phyloP scores from a whole-genome alignment of 1,140 invertebrate genomes.

The Camponotus pennsylvanicus region DNA sequence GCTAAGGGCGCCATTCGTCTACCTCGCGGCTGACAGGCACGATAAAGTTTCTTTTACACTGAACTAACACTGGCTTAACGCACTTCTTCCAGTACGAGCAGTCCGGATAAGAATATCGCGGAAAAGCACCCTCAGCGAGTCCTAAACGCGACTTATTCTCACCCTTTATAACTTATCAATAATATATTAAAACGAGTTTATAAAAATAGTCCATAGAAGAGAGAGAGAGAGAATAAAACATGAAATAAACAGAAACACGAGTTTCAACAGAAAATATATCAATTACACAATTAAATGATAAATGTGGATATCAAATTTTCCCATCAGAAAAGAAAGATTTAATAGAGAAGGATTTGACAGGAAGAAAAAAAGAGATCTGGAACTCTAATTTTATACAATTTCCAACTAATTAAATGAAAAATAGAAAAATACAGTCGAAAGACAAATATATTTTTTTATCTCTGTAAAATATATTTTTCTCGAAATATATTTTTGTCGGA shows the following conservation, averaged over 20 bases:
- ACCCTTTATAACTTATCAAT: slow-evolving; percentile 31
- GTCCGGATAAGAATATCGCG: slow-evolving; percentile 44
- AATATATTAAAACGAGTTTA: slow-evolving; percentile 16
- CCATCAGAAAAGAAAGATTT: background rate
- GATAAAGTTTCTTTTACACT: slow-evolving; percentile 72
- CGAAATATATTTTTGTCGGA: too few relatives aligned
- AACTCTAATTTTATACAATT: background rate
- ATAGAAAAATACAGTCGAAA: background rate
- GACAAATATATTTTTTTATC: background rate
- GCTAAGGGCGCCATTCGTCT: slow-evolving; percentile 74
- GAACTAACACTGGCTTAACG: slow-evolving; percentile 69
- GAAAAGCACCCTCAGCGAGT: slow-evolving; percentile 57
- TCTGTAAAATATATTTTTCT: too few relatives aligned
- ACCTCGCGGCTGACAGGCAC: slow-evolving; percentile 66
- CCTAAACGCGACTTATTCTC: slow-evolving; percentile 50
- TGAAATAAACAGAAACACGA: background rate
- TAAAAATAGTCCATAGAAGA: background rate
- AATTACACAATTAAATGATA: background rate
- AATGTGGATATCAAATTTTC: background rate
- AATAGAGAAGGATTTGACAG: background rate
- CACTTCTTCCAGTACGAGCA: slow-evolving; percentile 46
- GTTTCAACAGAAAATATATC: background rate
- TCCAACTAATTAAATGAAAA: slow-evolving; percentile 3
- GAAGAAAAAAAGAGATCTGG: too few relatives aligned
- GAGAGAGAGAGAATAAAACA: background rate